phyloP scores from a whole-genome alignment of 2,113 vertebrate species.

The Bothrops jararaca region DNA sequence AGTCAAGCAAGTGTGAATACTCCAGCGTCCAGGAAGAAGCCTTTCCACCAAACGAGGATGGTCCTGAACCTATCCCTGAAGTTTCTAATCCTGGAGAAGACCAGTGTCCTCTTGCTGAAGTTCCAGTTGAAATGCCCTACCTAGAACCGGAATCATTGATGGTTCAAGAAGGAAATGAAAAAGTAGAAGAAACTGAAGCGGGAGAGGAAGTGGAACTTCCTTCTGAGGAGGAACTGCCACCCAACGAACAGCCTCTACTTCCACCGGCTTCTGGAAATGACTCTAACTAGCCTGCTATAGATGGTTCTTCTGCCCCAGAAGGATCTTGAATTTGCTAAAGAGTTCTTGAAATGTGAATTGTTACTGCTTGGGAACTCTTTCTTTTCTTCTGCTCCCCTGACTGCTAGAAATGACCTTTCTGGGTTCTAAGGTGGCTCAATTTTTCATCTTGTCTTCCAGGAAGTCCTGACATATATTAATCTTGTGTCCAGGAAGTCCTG shows the following conservation, averaged over 20 bases:
- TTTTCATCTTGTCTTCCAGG: not conserved
- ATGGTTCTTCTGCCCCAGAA: not conserved
- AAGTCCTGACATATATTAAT: no score
- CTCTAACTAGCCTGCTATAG: not conserved
- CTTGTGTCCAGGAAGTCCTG: not conserved
- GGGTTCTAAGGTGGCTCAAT: not conserved
- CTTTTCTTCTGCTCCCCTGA: not conserved
- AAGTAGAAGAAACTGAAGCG: not conserved
- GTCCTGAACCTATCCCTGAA: not conserved
- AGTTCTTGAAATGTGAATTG: not conserved
- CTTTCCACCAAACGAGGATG: not conserved
- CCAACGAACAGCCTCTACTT: not conserved
- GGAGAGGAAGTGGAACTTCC: not conserved
- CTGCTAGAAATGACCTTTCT: not conserved
- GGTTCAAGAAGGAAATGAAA: not conserved
- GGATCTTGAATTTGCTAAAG: not conserved
- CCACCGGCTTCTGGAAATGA: not conserved
- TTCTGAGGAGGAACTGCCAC: not conserved
- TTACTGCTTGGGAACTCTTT: not conserved
- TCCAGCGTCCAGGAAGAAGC: not conserved
- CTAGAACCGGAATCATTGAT: not conserved
- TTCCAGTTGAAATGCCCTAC: not conserved
- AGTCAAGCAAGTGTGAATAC: not conserved
- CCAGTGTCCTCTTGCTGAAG: not conserved
- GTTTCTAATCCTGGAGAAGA: not conserved